A percentile compares a stretch with the other conserved stretches of the same genome.
Conservation (phyloP, 2,888 invertebrate species). For the Dynastes grantii region DNA sequence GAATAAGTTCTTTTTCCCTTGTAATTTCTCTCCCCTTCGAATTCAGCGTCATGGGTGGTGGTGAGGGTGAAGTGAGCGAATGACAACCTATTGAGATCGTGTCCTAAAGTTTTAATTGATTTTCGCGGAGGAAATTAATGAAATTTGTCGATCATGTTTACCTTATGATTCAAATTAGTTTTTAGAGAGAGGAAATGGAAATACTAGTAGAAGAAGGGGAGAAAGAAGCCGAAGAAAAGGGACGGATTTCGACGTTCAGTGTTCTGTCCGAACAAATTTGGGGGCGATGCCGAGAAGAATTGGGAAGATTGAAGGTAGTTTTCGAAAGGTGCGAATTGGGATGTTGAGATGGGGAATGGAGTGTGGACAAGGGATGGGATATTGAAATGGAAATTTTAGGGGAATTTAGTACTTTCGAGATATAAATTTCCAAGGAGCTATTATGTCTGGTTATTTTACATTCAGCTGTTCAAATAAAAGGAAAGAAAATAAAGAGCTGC, state of each 20-base stretch:
- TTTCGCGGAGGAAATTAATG: conserved; percentile 60
- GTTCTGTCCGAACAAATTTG: too few species aligned
- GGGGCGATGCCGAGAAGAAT: background rate
- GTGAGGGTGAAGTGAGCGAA: background rate
- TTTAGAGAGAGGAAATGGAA: conserved; percentile 12
- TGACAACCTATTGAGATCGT: conserved; percentile 59
- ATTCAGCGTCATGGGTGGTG: too few species aligned
- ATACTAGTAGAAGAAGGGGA: background rate
- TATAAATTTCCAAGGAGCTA: too few species aligned
- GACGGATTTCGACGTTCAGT: background rate
- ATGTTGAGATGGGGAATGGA: background rate
- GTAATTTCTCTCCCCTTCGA: too few species aligned
- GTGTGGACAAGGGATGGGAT: too few species aligned
- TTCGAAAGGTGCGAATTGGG: background rate
- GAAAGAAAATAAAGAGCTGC: too few species aligned
- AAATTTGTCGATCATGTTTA: conserved; percentile 59
- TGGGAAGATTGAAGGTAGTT: background rate
- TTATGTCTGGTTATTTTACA: too few species aligned
- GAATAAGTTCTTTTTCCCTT: too few species aligned
- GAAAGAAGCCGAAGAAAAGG: background rate
- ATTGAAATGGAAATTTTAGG: too few species aligned
- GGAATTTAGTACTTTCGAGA: too few species aligned
- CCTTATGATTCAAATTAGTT: conserved; percentile 56
- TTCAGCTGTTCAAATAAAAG: too few species aligned
- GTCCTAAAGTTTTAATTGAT: conserved; percentile 62